A percentile compares a stretch with the other conserved stretches of the same genome.
Evolutionary conservation across 2,888 invertebrate species (phyloP).

Genomic region (Escarpia spicata): DNA sequence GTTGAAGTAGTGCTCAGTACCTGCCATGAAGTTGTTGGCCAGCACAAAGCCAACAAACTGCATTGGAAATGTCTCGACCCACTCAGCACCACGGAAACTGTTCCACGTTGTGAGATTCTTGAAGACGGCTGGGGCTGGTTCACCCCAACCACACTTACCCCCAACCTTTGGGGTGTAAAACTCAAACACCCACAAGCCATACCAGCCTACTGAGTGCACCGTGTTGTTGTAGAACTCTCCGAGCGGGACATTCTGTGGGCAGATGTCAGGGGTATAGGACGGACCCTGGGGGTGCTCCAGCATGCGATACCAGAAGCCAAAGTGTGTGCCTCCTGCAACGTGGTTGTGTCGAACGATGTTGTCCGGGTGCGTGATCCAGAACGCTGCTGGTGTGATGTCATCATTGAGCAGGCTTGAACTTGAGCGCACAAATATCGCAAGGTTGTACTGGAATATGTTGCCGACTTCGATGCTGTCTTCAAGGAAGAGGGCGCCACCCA

Average conservation of each 20-base stretch:
- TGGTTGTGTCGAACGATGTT: constrained; percentile 43
- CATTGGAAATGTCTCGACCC: constrained; percentile 44
- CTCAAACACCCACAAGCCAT: constrained; percentile 48
- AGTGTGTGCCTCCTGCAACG: constrained; percentile 49
- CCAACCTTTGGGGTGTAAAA: constrained; percentile 38
- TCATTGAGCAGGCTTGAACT: constrained; percentile 46
- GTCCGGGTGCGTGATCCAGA: constrained; percentile 47
- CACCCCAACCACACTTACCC: constrained; percentile 32
- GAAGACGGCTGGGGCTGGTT: constrained; percentile 41
- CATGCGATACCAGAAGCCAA: constrained; percentile 49
- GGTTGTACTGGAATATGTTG: constrained; percentile 43
- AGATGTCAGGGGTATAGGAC: constrained; percentile 40
- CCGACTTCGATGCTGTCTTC: constrained; percentile 46
- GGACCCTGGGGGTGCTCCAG: constrained; percentile 46
- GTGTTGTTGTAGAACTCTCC: constrained; percentile 46
- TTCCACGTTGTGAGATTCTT: constrained; percentile 45
- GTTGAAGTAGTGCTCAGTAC: constrained; percentile 40
- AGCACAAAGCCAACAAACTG: constrained; percentile 43
- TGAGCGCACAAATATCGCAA: constrained; percentile 40
- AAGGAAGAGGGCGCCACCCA: constrained; percentile 47
- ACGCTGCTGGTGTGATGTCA: constrained; percentile 48
- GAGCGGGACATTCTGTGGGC: constrained; percentile 39
- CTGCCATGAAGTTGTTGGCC: constrained; percentile 42
- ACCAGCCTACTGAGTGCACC: constrained; percentile 49
- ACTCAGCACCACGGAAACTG: constrained; percentile 48